A percentile compares a stretch with the other conserved stretches of the same genome.
Evolutionary conservation across 2,113 vertebrate genomes (phyloP).

Genomic region (Ploceus nigricollis): DNA sequence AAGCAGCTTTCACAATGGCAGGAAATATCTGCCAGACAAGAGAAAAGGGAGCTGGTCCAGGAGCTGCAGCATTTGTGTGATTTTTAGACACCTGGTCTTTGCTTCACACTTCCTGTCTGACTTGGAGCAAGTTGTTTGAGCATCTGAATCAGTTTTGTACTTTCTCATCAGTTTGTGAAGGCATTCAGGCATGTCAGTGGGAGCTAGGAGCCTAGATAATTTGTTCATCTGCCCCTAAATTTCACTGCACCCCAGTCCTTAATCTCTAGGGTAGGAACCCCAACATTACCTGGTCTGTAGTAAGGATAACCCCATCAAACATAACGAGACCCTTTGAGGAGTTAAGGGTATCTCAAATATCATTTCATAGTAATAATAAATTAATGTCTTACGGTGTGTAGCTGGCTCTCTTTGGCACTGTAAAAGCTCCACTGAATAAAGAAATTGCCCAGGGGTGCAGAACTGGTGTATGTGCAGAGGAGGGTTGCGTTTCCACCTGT

Average conservation of each 20-base stretch:
- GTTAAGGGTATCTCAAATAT: background rate
- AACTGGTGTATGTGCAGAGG: slow-evolving; percentile 19
- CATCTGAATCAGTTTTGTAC: background rate
- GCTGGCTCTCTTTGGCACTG: slow-evolving; percentile 29
- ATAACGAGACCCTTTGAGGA: background rate
- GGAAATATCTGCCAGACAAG: slow-evolving; percentile 17
- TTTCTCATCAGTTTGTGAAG: background rate
- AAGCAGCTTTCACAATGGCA: slow-evolving; percentile 2
- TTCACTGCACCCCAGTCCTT: background rate
- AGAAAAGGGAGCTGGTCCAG: background rate
- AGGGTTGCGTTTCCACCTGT: slow-evolving; percentile 44
- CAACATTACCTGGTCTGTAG: background rate
- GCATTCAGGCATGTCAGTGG: background rate
- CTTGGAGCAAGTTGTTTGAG: background rate
- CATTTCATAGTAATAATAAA: background rate
- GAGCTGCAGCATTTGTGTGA: background rate
- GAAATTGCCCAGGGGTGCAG: background rate
- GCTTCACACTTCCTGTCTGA: background rate
- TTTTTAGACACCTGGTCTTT: slow-evolving; percentile 7
- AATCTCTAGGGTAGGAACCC: background rate
- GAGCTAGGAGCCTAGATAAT: background rate
- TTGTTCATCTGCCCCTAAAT: background rate
- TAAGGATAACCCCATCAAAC: background rate
- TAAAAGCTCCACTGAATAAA: slow-evolving; percentile 68
- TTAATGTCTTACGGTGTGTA: slow-evolving; percentile 21